Evolutionary conservation across 2,113 vertebrate species (phyloP).

Genomic region (Falco punctatus): DNA sequence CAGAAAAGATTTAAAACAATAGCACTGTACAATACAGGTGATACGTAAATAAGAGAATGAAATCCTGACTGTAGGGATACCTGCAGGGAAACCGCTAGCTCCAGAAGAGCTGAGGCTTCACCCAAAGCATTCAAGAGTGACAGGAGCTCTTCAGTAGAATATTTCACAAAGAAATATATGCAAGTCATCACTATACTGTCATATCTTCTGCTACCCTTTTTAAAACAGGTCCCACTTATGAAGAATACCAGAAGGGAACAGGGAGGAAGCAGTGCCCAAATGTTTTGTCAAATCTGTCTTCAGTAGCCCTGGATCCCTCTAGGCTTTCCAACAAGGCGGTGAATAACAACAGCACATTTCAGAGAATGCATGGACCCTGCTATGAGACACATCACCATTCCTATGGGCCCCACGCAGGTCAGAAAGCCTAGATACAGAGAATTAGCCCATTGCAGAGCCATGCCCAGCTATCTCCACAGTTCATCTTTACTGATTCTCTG

Average conservation of each 20-base stretch:
- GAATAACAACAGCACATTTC: not conserved
- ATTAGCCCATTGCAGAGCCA: not conserved
- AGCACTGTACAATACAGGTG: not conserved
- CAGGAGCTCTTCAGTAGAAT: not conserved
- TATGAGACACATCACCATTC: rapidly evolving
- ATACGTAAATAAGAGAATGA: not conserved
- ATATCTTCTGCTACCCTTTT: not conserved
- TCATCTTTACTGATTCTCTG: not conserved
- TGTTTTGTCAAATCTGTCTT: not conserved
- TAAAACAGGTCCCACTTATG: not conserved
- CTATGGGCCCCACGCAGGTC: not conserved
- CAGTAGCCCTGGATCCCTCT: not conserved
- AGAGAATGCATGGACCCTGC: not conserved
- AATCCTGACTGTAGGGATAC: not conserved
- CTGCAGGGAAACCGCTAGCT: not conserved
- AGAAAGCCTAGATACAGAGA: not conserved
- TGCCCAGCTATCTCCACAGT: not conserved
- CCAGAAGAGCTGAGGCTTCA: not conserved
- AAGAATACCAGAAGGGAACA: not conserved
- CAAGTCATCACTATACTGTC: not conserved
- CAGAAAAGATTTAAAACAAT: not conserved
- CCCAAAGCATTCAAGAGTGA: not conserved
- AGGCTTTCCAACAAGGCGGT: not conserved
- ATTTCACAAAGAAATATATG: not conserved
- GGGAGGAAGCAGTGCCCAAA: not conserved